Conservation (phyloP, 1,140 invertebrate species). For the Chymomyza costata region DNA sequence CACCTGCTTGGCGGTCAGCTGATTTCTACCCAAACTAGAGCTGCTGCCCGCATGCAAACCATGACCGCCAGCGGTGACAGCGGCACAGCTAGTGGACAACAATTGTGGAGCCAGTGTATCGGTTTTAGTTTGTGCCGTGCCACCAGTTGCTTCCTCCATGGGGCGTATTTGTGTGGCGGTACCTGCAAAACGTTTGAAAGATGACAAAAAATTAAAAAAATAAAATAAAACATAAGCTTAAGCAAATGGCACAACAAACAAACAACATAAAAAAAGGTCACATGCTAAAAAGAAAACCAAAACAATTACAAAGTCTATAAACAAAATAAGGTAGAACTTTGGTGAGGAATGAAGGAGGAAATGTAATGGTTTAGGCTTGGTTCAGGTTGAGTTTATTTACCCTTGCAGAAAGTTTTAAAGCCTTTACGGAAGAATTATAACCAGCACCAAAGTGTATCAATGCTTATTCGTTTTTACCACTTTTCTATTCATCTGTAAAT, state of each 20-base stretch:
- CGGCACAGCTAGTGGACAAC: slow-evolving; percentile 18
- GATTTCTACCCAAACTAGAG: slow-evolving; percentile 1
- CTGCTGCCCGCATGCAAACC: slow-evolving; percentile 12
- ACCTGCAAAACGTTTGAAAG: slow-evolving; percentile 37
- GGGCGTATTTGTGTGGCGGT: slow-evolving; percentile 59
- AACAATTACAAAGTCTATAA: not conserved
- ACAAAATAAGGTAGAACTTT: not conserved
- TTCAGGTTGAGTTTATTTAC: too few species aligned
- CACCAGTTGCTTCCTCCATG: slow-evolving; percentile 44
- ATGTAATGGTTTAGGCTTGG: slow-evolving; percentile 26
- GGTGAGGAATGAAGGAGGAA: slow-evolving; percentile 34
- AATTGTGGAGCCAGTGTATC: slow-evolving; percentile 45
- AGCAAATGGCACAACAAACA: not conserved
- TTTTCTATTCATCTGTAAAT: too few species aligned
- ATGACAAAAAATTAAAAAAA: not conserved
- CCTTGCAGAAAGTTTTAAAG: too few species aligned
- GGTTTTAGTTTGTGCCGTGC: slow-evolving; percentile 31
- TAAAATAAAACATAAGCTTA: not conserved
- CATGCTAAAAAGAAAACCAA: not conserved
- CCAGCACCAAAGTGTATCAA: too few species aligned
- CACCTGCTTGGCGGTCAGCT: slow-evolving; percentile 32
- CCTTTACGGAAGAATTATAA: too few species aligned
- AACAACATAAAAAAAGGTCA: too few species aligned
- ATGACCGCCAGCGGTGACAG: slow-evolving; percentile 3
- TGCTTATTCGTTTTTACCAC: too few species aligned